Evolutionary conservation across 2,797 vertebrate genomes (phyloP), one percentile per base, ranked within the genome.

Genomic region (Heterohyrax brucei): DNA sequence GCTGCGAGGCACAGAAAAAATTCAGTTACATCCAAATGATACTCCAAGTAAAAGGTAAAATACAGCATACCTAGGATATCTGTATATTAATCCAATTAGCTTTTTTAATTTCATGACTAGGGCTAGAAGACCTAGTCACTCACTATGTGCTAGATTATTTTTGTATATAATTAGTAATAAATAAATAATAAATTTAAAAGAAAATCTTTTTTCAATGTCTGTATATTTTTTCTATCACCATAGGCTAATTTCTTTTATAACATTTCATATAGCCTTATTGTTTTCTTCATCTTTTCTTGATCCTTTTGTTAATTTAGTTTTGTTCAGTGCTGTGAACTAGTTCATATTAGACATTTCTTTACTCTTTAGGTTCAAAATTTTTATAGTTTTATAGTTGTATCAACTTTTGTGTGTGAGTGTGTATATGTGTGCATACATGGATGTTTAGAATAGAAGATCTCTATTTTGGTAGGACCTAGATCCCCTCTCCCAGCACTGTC

Each of bases 1-100:
- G 97, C 97, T 6, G 94, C 97, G 62, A 98, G 98, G 90, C 98
- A 99, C 44, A 98, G 99, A 92, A 99, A 98, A 95, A 95, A 72
- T 88, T 98, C 98, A 98, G 91, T 96, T 14, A 7, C 1, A 96
- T 96, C 33, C 12, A 72, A 83, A 93, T 81, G 76, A 3, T 86
- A 30, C 28, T 92, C 46, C 50, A 87, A 87, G 53, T 89, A 48
- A 95, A 88, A 90, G 46, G 10, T 66, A 28, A 77, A 95, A 80
- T 90, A 50, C 22, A 93, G 0, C 82, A 76, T 61, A 53, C 1
- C 5, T 7, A 33, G 19, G 10, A 33, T 64, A 7, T 62, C 6
- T 89, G 26, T 53, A 72, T 28, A 48, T 77, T 79, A 91, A 89
- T 72, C 86, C 46, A 89, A 24, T 64, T 87, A 2, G 24, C 14